A percentile compares a stretch with the other conserved stretches of the same genome.
Evolutionary conservation across 2,888 invertebrate genomes (phyloP).

Genomic region (Rutpela maculata): DNA sequence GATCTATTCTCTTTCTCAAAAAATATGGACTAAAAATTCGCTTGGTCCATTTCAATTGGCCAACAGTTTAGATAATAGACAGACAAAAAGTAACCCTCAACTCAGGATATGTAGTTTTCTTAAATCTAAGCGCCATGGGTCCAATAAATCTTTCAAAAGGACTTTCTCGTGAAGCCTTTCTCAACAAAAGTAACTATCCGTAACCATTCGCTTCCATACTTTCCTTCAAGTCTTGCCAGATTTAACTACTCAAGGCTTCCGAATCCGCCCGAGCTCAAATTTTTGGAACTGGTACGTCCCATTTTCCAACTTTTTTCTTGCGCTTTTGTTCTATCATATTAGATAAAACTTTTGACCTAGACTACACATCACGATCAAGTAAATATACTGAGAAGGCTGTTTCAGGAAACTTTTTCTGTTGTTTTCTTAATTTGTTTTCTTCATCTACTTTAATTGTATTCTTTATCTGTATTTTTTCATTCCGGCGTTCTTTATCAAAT

Average conservation of each 20-base stretch:
- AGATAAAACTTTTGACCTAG: slow-evolving; percentile 94
- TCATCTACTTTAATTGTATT: slow-evolving; percentile 99
- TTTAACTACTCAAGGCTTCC: slow-evolving; percentile 95
- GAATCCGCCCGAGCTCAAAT: slow-evolving; percentile 99
- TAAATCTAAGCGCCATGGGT: slow-evolving; percentile 97
- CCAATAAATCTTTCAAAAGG: slow-evolving; percentile 99
- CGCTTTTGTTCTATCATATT: slow-evolving; percentile 99
- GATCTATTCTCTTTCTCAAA: too few species aligned
- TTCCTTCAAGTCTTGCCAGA: slow-evolving; percentile 95
- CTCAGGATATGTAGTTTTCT: slow-evolving; percentile 99
- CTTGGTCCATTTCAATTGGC: too few species aligned
- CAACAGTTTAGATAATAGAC: slow-evolving; percentile 97
- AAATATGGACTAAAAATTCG: too few species aligned
- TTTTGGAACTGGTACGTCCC: slow-evolving; percentile 99
- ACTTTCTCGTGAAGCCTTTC: slow-evolving; percentile 98
- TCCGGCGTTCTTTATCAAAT: slow-evolving; percentile 95
- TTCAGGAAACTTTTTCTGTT: slow-evolving; percentile 87
- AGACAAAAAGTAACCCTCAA: slow-evolving; percentile 97
- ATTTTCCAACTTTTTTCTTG: slow-evolving; percentile 99
- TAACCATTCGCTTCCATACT: slow-evolving; percentile 99
- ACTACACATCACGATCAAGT: slow-evolving; percentile 96
- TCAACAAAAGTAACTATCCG: slow-evolving; percentile 98
- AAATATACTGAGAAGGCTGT: slow-evolving; percentile 97
- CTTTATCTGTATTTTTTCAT: slow-evolving; percentile 99
- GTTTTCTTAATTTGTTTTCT: slow-evolving; percentile 91